A percentile compares a stretch with the other conserved stretches of the same genome.
phyloP scores from a whole-genome alignment of 2,797 vertebrate genomes.

The Manis pentadactyla region DNA sequence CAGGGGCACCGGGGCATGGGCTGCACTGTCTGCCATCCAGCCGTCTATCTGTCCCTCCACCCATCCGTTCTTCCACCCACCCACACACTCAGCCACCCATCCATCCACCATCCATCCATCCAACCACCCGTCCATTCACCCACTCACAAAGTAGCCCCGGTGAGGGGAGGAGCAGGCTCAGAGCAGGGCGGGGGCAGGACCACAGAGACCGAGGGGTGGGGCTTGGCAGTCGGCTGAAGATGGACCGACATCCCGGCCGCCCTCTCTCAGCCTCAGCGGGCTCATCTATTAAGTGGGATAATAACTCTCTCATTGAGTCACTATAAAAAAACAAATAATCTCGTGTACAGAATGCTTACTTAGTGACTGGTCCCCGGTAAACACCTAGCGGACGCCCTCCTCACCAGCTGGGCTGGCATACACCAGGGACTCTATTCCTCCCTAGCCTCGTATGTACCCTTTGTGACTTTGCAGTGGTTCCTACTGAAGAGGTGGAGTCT shows the following conservation, averaged over 20 bases:
- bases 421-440: background rate
- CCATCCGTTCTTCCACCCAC: background rate
- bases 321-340: background rate
- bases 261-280: background rate
- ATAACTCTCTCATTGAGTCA: background rate
- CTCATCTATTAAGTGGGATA: background rate
- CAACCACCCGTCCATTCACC: background rate
- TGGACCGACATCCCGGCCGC: background rate
- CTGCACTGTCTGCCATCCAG: too few species aligned
- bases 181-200: background rate
- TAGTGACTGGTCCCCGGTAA: background rate
- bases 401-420: fast-evolving
- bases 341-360: background rate
- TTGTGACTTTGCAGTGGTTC: background rate
- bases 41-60: background rate
- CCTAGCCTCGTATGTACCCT: fast-evolving
- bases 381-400: background rate
- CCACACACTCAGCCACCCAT: background rate
- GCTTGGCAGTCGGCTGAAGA: background rate
- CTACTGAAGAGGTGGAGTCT: background rate
- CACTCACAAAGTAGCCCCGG: background rate
- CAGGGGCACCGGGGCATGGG: background rate
- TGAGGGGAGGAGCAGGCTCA: background rate
- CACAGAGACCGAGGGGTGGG: background rate
- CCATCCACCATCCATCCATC: background rate